Conservation (phyloP, 2,888 invertebrate genomes). For the Drosophila borborema region DNA sequence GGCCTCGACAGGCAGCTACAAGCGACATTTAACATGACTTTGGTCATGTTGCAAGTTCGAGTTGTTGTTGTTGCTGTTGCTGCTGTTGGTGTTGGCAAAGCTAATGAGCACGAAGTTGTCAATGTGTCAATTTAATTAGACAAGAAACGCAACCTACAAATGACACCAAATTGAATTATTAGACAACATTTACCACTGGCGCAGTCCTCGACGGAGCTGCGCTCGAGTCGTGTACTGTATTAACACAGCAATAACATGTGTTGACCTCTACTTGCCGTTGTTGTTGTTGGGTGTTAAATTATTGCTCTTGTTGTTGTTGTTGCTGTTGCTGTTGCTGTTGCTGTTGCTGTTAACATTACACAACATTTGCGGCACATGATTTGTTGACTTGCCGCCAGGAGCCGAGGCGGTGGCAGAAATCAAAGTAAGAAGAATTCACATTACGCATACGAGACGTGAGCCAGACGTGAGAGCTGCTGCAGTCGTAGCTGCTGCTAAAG, state of each 20-base stretch:
- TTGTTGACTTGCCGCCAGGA: conserved; percentile 45
- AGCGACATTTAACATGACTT: conserved; percentile 58
- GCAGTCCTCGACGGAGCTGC: conserved; percentile 24
- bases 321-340: conserved; percentile 45
- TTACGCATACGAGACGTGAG: conserved; percentile 58
- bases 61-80: conserved; percentile 13
- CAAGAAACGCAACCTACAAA: conserved; percentile 68
- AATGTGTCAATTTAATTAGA: conserved; percentile 84
- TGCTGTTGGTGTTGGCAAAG: conserved; percentile 44
- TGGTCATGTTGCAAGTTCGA: conserved; percentile 31
- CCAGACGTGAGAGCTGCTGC: conserved; percentile 6
- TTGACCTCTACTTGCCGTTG: conserved; percentile 6
- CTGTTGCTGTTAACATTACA: conserved; percentile 61
- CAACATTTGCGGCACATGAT: conserved; percentile 50
- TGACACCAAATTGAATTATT: conserved; percentile 82
- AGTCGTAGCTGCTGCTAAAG: conserved; percentile 4
- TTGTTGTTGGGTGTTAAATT: conserved; percentile 25
- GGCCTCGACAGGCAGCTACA: conserved; percentile 4
- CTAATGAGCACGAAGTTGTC: conserved; percentile 82
- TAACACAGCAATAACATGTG: conserved; percentile 17
- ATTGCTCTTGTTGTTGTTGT: conserved; percentile 22
- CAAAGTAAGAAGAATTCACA: conserved; percentile 38
- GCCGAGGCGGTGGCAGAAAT: conserved; percentile 32
- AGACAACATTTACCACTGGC: conserved; percentile 54
- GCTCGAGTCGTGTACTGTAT: conserved; percentile 22